These are phyloP conservation scores for Tachuris rubrigastra DNA, from an alignment of 2,113 vertebrate species.

Conservation along the genomic window DNA sequence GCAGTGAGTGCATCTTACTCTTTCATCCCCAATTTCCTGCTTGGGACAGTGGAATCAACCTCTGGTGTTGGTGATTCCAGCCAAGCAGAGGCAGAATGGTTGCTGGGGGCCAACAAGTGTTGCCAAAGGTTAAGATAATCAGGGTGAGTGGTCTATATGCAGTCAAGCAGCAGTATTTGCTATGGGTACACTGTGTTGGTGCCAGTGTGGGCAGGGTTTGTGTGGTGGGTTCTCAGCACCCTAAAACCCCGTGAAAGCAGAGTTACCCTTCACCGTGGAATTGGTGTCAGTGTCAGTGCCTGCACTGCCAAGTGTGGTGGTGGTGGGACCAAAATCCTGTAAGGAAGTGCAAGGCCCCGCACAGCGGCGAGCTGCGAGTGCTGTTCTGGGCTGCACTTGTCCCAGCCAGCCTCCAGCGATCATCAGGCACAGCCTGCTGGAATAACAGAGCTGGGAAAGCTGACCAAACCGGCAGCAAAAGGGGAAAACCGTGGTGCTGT, in stretches of 20 bases:
- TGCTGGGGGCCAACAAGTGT: background rate
- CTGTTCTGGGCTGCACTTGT: background rate
- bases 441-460: background rate
- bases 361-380: rapidly evolving
- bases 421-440: background rate
- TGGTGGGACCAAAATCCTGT: background rate
- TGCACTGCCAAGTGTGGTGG: rapidly evolving
- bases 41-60: background rate
- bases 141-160: background rate
- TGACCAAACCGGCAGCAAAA: background rate
- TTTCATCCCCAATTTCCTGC: background rate
- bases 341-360: rapidly evolving
- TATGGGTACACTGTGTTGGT: background rate
- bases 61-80: background rate
- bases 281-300: background rate
- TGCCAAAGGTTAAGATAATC: background rate
- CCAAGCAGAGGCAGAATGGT: background rate
- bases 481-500: background rate
- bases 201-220: rapidly evolving
- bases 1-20: background rate
- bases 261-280: background rate
- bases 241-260: background rate
- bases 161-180: rapidly evolving
- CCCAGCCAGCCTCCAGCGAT: background rate
- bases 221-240: background rate